phyloP scores from a whole-genome alignment of 2,888 invertebrate species.

The Prosopocoilus inquinatus region DNA sequence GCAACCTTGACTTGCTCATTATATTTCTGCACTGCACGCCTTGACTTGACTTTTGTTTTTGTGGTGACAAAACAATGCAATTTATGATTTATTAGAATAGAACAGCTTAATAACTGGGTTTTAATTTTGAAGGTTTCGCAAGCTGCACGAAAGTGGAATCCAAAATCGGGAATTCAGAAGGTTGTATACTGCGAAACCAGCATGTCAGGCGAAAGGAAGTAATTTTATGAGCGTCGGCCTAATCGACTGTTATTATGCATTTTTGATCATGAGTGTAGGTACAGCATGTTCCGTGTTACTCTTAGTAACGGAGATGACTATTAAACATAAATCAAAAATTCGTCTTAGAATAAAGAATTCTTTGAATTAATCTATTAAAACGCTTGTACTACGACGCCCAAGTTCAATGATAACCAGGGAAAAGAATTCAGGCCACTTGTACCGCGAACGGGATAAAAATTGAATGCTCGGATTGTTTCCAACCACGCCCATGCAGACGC shows the following conservation, averaged over 20 bases:
- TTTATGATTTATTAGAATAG: not conserved
- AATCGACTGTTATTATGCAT: conserved; percentile 53
- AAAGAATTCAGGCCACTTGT: too few relatives aligned
- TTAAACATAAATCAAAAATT: too few relatives aligned
- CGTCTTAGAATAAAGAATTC: too few relatives aligned
- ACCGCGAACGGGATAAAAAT: too few relatives aligned
- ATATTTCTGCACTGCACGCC: too few relatives aligned
- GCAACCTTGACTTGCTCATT: too few relatives aligned
- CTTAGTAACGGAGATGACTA: not conserved
- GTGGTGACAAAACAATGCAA: not conserved
- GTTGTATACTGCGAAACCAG: conserved; percentile 55
- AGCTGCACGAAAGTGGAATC: conserved; percentile 57
- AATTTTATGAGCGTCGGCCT: conserved; percentile 61
- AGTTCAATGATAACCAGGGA: too few relatives aligned
- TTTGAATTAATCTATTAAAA: too few relatives aligned
- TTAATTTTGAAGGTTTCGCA: conserved; percentile 46
- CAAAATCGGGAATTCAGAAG: conserved; percentile 52
- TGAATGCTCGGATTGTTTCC: too few relatives aligned
- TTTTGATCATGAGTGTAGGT: conserved; percentile 26
- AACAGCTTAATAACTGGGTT: not conserved
- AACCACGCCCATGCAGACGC: too few relatives aligned
- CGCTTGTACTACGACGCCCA: too few relatives aligned
- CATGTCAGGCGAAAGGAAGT: conserved; percentile 53
- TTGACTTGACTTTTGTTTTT: too few relatives aligned
- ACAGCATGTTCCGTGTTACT: not conserved